Conservation (phyloP, 2,113 vertebrate species). For the Gymnarchus niloticus region DNA sequence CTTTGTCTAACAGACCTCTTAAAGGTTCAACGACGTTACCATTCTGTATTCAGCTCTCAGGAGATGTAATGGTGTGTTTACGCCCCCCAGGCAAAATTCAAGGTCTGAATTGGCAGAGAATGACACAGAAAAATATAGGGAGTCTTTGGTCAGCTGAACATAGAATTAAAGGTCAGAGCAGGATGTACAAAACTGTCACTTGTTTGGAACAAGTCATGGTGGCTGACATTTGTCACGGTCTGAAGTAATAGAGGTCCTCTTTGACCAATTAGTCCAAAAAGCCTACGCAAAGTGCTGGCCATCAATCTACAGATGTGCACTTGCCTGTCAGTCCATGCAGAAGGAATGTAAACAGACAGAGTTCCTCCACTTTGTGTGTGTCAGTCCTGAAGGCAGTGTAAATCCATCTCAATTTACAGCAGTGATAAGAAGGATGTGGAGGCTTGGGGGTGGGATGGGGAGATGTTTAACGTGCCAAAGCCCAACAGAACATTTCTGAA, state of each 20-base stretch:
- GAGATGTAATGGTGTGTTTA: neutral
- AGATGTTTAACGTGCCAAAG: neutral
- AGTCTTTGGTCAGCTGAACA: neutral
- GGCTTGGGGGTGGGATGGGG: slow-evolving; percentile 28
- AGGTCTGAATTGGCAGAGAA: neutral
- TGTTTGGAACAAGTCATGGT: neutral
- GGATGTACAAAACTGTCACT: neutral
- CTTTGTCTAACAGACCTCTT: too few species aligned
- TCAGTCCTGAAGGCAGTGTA: slow-evolving; percentile 17
- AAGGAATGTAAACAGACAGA: slow-evolving; percentile 43
- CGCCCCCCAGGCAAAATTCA: neutral
- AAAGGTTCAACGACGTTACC: too few species aligned
- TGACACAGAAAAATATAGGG: neutral
- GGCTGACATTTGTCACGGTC: neutral
- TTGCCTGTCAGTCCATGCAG: neutral
- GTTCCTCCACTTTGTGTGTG: slow-evolving; percentile 6
- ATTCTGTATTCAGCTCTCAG: neutral
- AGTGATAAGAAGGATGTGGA: slow-evolving; percentile 19
- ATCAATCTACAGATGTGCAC: neutral
- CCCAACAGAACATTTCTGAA: slow-evolving; percentile 30
- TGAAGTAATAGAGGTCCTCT: neutral
- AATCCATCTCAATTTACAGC: slow-evolving; percentile 17
- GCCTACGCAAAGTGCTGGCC: neutral
- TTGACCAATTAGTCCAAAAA: neutral
- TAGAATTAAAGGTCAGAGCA: neutral